Percentiles rank a stretch among this genome's conserved stretches.
phyloP scores from a whole-genome alignment of 2,888 invertebrate genomes.

The Pristionchus exspectatus region DNA sequence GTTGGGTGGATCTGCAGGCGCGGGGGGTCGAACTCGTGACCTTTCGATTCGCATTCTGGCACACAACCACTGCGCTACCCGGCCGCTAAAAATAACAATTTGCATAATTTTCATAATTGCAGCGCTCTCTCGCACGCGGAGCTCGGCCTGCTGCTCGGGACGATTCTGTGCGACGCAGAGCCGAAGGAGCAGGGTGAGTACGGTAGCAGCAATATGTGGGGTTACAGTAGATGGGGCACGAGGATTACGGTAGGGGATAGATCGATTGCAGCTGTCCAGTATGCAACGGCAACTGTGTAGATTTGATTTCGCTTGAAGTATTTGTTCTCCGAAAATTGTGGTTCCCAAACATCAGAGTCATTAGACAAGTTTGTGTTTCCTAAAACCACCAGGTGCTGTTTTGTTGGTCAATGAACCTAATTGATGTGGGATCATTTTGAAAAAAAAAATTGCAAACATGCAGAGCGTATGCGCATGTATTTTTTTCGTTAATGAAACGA shows the following conservation, averaged over 20 bases:
- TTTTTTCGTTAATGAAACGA: not conserved
- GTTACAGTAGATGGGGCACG: not conserved
- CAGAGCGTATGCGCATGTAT: too few species aligned
- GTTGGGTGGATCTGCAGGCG: too few species aligned
- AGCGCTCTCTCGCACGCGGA: conserved; percentile 37
- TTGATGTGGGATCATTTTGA: not conserved
- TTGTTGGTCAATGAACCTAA: not conserved
- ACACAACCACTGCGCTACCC: too few species aligned
- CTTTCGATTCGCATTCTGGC: too few species aligned
- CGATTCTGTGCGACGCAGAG: not conserved
- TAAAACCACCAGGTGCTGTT: not conserved
- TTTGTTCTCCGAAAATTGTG: not conserved
- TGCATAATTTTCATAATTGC: not conserved
- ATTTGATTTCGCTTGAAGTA: too few species aligned
- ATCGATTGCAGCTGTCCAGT: too few species aligned
- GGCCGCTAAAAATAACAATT: too few species aligned
- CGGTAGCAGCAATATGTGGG: too few species aligned
- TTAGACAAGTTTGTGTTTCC: not conserved
- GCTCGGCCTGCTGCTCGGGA: not conserved
- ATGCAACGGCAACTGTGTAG: too few species aligned
- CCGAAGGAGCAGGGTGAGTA: not conserved
- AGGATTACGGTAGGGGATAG: too few species aligned
- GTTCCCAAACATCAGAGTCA: not conserved
- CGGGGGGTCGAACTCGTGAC: too few species aligned
- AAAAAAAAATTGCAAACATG: too few species aligned